Percentiles rank a stretch among this genome's conserved stretches.
Evolutionary conservation across 2,888 invertebrate species (phyloP).

Genomic region (Eutolmus rufibarbis): DNA sequence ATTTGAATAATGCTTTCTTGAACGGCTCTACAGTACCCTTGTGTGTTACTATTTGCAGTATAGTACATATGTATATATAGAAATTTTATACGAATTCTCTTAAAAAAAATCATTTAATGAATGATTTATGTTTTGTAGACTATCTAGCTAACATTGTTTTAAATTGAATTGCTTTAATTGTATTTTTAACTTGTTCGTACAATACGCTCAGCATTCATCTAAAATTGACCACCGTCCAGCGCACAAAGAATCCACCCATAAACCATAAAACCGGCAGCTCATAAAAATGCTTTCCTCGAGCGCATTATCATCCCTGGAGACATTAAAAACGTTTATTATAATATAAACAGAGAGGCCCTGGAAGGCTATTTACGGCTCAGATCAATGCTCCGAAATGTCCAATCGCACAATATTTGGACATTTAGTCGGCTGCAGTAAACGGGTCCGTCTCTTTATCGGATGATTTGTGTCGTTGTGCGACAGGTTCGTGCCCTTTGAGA

Average conservation of each 20-base stretch:
- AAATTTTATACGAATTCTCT: too few species aligned
- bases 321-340: slow-evolving; percentile 18
- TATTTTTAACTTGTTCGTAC: neutral
- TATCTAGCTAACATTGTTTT: neutral
- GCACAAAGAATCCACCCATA: neutral
- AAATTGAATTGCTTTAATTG: neutral
- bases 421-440: slow-evolving; percentile 4
- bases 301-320: neutral
- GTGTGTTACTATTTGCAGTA: too few species aligned
- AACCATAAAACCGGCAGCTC: neutral
- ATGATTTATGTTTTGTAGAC: too few species aligned
- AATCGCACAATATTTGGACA: slow-evolving; percentile 32
- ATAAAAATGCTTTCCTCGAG: neutral
- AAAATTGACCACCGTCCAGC: neutral
- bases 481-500: slow-evolving; percentile 44
- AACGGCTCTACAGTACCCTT: too few species aligned
- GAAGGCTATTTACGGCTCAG: neutral
- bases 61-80: too few species aligned
- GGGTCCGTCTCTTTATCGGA: slow-evolving; percentile 36
- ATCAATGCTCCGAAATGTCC: slow-evolving; percentile 12
- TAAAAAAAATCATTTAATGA: too few species aligned
- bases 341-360: neutral
- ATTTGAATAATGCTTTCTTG: too few species aligned
- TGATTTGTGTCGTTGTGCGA: slow-evolving; percentile 45
- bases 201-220: neutral